Evolutionary conservation across 2,797 vertebrate species (phyloP).

Genomic region (Coluber constrictor): DNA sequence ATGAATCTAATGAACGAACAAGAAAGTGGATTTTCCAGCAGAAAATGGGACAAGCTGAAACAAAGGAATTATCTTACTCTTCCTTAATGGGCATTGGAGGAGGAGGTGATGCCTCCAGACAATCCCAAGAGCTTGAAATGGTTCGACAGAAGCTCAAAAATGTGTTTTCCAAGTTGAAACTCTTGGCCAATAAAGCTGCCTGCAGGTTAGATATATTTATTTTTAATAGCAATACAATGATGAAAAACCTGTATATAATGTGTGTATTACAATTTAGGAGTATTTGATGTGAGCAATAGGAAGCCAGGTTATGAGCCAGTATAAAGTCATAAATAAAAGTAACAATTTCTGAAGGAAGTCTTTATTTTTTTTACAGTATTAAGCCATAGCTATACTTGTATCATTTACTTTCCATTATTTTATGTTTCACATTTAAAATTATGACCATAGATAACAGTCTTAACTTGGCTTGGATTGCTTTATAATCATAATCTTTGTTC

Average conservation of each 20-base stretch:
- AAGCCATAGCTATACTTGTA: not conserved
- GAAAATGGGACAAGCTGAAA: slow-evolving; percentile 69
- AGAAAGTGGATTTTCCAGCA: slow-evolving; percentile 85
- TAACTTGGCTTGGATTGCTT: rapidly evolving
- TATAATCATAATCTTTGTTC: not conserved
- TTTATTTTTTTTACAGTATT: not conserved
- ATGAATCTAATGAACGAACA: slow-evolving; percentile 72
- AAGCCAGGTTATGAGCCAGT: not conserved
- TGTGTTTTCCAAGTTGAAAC: slow-evolving; percentile 76
- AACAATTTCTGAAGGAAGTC: not conserved
- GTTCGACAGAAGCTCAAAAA: slow-evolving; percentile 79
- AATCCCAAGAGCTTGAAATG: slow-evolving; percentile 71
- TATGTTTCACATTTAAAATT: not conserved
- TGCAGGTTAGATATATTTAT: slow-evolving; percentile 72
- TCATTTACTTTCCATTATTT: not conserved
- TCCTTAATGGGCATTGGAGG: slow-evolving; percentile 53
- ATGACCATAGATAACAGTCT: not conserved
- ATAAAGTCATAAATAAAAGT: not conserved
- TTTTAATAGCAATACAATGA: not conserved
- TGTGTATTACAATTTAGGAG: not conserved
- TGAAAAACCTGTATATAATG: not conserved
- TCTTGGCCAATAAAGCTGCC: slow-evolving; percentile 74
- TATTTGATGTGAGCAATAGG: not conserved
- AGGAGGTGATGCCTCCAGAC: slow-evolving; percentile 52
- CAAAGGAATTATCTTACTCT: slow-evolving; percentile 53